These are phyloP conservation scores for Notospermus geniculatus DNA, from an alignment of 1,140 invertebrate species.

Conservation along the genomic window DNA sequence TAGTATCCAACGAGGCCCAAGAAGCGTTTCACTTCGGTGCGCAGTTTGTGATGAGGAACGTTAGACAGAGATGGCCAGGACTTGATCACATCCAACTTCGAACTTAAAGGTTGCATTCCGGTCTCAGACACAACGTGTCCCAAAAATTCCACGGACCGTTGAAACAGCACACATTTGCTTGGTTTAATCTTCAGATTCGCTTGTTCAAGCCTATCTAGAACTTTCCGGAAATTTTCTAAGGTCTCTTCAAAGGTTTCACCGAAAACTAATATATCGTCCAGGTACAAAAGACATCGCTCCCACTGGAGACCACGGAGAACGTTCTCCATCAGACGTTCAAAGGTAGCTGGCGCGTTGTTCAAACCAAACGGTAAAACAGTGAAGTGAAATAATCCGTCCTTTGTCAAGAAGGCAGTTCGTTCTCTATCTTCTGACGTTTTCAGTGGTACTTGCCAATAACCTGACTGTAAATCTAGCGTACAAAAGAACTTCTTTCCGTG, in stretches of 20 bases:
- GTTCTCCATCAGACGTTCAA: constrained; percentile 31
- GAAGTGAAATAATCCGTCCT: constrained; percentile 22
- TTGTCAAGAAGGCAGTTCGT: constrained; percentile 41
- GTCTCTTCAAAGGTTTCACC: constrained; percentile 8
- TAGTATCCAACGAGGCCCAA: too few species aligned
- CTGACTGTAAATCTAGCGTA: constrained; percentile 27
- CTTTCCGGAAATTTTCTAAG: background rate
- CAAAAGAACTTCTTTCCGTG: constrained; percentile 27
- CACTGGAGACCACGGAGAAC: constrained; percentile 22
- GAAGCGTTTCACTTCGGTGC: too few species aligned
- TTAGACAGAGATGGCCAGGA: too few species aligned
- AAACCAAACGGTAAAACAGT: constrained; percentile 17
- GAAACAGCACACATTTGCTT: constrained; percentile 53
- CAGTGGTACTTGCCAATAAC: constrained; percentile 54
- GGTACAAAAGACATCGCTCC: constrained; percentile 12
- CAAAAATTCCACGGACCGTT: constrained; percentile 23
- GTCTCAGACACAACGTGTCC: constrained; percentile 26
- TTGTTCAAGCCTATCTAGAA: constrained; percentile 10
- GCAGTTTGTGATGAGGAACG: too few species aligned
- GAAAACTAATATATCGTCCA: constrained; percentile 17
- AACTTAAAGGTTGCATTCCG: too few species aligned
- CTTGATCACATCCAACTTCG: too few species aligned
- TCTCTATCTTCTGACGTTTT: constrained; percentile 31
- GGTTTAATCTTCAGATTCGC: constrained; percentile 52
- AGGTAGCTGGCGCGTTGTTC: constrained; percentile 23